phyloP scores from a whole-genome alignment of 2,113 vertebrate species.

The Dromaius novaehollandiae region DNA sequence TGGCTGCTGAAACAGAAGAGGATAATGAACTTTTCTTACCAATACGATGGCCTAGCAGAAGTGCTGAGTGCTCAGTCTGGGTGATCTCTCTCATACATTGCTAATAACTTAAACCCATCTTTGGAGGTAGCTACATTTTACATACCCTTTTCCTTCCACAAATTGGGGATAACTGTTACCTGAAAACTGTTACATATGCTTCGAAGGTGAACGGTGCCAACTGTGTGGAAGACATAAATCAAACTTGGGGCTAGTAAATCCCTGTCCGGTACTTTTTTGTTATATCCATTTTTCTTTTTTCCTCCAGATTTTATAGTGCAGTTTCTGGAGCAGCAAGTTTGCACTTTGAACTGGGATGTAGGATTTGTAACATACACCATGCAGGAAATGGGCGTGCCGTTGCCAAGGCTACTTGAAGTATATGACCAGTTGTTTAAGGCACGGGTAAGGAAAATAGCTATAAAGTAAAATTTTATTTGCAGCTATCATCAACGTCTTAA shows the following conservation, averaged over 20 bases:
- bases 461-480: background rate
- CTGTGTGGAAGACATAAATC: background rate
- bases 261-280: background rate
- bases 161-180: background rate
- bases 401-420: slow-evolving; percentile 91
- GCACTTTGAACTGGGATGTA: slow-evolving; percentile 90
- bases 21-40: background rate
- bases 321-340: slow-evolving; percentile 94
- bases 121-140: background rate
- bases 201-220: background rate
- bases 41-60: background rate
- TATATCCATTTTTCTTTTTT: background rate
- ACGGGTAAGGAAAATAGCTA: slow-evolving; percentile 78
- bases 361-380: slow-evolving; percentile 93
- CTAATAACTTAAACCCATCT: background rate
- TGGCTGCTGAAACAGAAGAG: background rate
- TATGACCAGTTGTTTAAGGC: slow-evolving; percentile 96
- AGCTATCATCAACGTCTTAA: background rate
- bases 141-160: background rate
- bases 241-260: background rate
- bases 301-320: slow-evolving; percentile 91
- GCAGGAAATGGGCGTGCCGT: slow-evolving; percentile 91
- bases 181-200: background rate
- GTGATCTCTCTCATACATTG: background rate
- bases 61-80: background rate